Base-by-base conservation (phyloP, 37 sponge, comb jelly and placozoan genomes). In the Geodia barretti region DNA sequence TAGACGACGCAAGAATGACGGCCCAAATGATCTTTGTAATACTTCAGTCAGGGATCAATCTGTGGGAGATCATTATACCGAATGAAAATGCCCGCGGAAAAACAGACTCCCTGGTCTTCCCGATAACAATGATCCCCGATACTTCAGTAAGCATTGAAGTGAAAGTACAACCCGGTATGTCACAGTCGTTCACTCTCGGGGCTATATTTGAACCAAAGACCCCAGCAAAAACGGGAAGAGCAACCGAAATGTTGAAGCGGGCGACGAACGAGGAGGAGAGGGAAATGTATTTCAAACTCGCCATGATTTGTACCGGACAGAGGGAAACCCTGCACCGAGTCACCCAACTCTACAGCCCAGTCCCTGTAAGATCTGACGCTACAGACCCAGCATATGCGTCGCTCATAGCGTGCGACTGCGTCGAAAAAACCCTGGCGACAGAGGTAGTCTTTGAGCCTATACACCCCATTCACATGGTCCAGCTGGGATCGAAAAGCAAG, bases 281-380 rank as follows among this genome's bases (percentile, higher is more conserved):
- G 54, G 34, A 47, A 14, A 47, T 30, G 19, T 54, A 59, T 9
- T 34, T 77, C 25, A 17, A 79, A 5, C 31, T 62, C 29, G 30
- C 65, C 8, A 29, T 68, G 9, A n/a, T 24, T 61, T 30, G 54
- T 47, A 47, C 54, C 14, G 54, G 54, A 14, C 54, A 47, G 54
- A 26, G 81, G 24, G 75, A 83, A 26, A 83, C 65, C 17, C 34
- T 83, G n/a, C 83, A 83, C n/a, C 39, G 83, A 33, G 75, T 74
- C 0, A 30, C 73, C 26, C 75, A 64, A 32, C 74, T 83, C 23
- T 74, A 41, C 64, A 38, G 74, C 17, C 26, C 41, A 9, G 41
- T 74, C 4, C 39, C 37, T 9, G 24, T 83, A n/a, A 63, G 65
- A 37, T 39, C 74, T 23, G 75, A 83, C 30, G 29, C 35, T 28